Evolutionary conservation across 23 tunicate genomes (phyloP).

Genomic region (Styela clava): DNA sequence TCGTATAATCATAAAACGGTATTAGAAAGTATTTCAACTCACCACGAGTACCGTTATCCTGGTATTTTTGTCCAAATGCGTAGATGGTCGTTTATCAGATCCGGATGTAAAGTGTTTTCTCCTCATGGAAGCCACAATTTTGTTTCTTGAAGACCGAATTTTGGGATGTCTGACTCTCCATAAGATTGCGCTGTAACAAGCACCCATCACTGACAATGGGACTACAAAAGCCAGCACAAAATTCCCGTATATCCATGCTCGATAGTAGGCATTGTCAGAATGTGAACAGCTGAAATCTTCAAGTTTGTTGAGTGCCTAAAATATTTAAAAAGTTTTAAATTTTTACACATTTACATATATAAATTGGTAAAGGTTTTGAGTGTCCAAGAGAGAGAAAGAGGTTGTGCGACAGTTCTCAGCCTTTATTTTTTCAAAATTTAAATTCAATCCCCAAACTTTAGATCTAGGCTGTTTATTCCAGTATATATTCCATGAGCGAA

Average conservation of each 20-base stretch:
- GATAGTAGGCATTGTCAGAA: constrained; percentile 5
- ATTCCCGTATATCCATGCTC: constrained; percentile 38
- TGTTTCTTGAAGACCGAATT: constrained; percentile 31
- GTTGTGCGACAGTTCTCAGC: too few species aligned
- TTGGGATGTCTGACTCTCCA: constrained; percentile 77
- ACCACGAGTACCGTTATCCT: constrained; percentile 60
- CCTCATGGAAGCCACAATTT: not conserved
- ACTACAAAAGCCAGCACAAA: constrained; percentile 52
- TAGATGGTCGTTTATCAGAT: not conserved
- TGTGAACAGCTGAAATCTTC: constrained; percentile 14
- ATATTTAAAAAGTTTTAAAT: too few species aligned
- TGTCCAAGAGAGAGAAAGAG: too few species aligned
- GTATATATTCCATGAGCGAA: too few species aligned
- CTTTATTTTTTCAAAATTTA: too few species aligned
- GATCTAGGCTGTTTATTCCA: too few species aligned
- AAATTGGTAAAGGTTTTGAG: too few species aligned
- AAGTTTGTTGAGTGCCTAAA: not conserved
- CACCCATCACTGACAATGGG: constrained; percentile 51
- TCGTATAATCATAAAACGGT: too few species aligned
- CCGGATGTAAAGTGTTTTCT: not conserved
- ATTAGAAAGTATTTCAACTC: too few species aligned
- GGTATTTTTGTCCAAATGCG: constrained; percentile 22
- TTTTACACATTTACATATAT: too few species aligned
- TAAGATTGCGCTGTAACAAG: constrained; percentile 68
- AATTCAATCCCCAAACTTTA: too few species aligned